Conservation (phyloP, 2,888 invertebrate genomes). For the Drosophila histrio region DNA sequence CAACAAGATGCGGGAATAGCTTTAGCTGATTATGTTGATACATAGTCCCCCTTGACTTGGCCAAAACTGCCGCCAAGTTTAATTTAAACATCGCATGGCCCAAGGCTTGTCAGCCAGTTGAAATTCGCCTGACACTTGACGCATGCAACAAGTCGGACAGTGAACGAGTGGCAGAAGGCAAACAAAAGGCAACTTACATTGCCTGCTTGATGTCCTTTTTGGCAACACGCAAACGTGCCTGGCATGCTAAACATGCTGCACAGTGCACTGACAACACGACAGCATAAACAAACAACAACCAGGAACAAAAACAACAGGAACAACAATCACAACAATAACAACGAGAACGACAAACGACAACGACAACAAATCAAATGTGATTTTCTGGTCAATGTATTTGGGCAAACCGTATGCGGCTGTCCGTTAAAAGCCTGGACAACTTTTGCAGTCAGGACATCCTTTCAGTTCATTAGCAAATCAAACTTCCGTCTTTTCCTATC, state of each 20-base stretch:
- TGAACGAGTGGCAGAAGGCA: conserved; percentile 32
- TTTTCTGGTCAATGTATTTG: conserved; percentile 77
- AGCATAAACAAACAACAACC: conserved; percentile 17
- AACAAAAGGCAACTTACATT: conserved; percentile 49
- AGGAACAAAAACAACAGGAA: conserved; percentile 1
- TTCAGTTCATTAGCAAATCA: conserved; percentile 80
- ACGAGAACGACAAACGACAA: neutral
- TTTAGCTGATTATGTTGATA: conserved; percentile 14
- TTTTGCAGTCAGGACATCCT: conserved; percentile 52
- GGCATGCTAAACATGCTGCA: conserved; percentile 54
- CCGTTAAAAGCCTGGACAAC: conserved; percentile 27
- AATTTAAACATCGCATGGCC: conserved; percentile 57
- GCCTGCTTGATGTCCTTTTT: conserved; percentile 48
- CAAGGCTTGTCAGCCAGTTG: conserved; percentile 15
- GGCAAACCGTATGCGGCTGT: conserved; percentile 23
- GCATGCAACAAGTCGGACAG: conserved; percentile 63
- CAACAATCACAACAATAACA: conserved; percentile 1
- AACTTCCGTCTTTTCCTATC: conserved; percentile 69
- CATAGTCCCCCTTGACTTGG: neutral
- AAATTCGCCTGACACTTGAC: conserved; percentile 34
- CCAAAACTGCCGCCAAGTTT: conserved; percentile 55
- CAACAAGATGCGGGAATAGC: conserved; percentile 8
- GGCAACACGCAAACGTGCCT: conserved; percentile 74
- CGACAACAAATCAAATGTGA: conserved; percentile 69
- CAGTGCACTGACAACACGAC: neutral